Evolutionary conservation across 1,140 invertebrate species (phyloP).

Genomic region (Portunus trituberculatus): DNA sequence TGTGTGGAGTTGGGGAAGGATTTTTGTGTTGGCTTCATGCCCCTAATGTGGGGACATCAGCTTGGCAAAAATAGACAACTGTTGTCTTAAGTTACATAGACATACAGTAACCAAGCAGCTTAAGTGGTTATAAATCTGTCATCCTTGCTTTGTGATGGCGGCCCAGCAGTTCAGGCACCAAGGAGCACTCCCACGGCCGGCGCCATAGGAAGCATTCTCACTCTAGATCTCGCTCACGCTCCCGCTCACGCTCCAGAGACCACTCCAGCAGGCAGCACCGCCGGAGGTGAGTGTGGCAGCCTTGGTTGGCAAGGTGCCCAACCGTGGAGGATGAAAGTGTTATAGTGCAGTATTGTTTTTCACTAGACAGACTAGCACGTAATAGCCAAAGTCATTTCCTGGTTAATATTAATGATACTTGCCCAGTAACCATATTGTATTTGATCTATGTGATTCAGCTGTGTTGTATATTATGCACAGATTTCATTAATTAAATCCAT

Average conservation of each 20-base stretch:
- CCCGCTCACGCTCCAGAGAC: conserved; percentile 46
- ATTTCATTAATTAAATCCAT: not conserved
- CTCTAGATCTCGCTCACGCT: conserved; percentile 42
- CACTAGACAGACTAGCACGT: not conserved
- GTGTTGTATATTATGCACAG: not conserved
- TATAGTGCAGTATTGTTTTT: not conserved
- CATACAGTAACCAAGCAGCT: no score
- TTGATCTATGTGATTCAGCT: not conserved
- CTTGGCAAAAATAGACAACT: no score
- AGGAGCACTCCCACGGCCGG: conserved; percentile 24
- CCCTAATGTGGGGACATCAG: no score
- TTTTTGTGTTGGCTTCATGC: no score
- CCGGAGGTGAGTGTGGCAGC: conserved; percentile 12
- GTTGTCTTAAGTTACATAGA: no score
- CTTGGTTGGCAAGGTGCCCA: not conserved
- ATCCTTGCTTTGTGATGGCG: not conserved
- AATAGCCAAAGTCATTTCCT: not conserved
- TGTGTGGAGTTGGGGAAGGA: no score
- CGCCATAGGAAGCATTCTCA: conserved; percentile 39
- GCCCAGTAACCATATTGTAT: not conserved
- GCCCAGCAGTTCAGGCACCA: not conserved
- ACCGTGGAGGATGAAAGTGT: not conserved
- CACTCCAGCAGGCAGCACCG: conserved; percentile 33
- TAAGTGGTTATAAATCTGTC: not conserved
- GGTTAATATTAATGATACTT: not conserved